Conservation (phyloP, 2,888 invertebrate genomes). For the Pyrochroa serraticornis region DNA sequence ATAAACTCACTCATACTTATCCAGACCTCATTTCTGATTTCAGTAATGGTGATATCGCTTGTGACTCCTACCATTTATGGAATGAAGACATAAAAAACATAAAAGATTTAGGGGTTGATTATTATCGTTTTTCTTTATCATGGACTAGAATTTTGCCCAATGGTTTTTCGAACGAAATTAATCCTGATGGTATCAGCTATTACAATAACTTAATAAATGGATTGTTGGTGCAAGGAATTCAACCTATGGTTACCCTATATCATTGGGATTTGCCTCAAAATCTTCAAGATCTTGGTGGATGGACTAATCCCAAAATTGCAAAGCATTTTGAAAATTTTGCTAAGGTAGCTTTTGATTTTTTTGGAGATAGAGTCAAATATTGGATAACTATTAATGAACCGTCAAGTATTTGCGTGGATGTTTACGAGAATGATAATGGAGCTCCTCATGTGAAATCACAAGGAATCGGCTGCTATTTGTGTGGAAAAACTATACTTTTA, state of each 20-base stretch:
- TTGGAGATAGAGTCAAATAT: slow-evolving; percentile 54
- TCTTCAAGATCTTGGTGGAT: slow-evolving; percentile 62
- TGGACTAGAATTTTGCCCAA: slow-evolving; percentile 72
- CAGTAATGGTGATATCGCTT: slow-evolving; percentile 67
- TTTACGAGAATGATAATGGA: slow-evolving; percentile 49
- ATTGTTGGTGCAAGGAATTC: slow-evolving; percentile 59
- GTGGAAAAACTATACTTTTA: slow-evolving; percentile 66
- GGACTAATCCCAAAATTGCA: slow-evolving; percentile 66
- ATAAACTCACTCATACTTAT: slow-evolving; percentile 64
- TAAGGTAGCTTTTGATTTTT: slow-evolving; percentile 54
- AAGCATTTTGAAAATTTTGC: slow-evolving; percentile 69
- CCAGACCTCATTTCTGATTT: slow-evolving; percentile 62
- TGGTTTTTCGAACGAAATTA: slow-evolving; percentile 62
- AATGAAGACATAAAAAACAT: slow-evolving; percentile 66
- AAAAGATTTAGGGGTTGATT: slow-evolving; percentile 62
- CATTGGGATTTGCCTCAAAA: slow-evolving; percentile 70
- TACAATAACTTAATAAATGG: slow-evolving; percentile 68
- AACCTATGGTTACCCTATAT: slow-evolving; percentile 67
- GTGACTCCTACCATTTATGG: slow-evolving; percentile 70
- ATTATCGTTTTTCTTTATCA: slow-evolving; percentile 67
- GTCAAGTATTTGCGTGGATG: slow-evolving; percentile 44
- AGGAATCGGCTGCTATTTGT: slow-evolving; percentile 67
- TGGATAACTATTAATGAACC: slow-evolving; percentile 67
- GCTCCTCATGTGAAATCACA: slow-evolving; percentile 61
- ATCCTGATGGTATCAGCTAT: slow-evolving; percentile 66